A percentile compares a stretch with the other conserved stretches of the same genome.
Evolutionary conservation across 2,888 invertebrate genomes (phyloP).

Genomic region (Thalpophila matura): DNA sequence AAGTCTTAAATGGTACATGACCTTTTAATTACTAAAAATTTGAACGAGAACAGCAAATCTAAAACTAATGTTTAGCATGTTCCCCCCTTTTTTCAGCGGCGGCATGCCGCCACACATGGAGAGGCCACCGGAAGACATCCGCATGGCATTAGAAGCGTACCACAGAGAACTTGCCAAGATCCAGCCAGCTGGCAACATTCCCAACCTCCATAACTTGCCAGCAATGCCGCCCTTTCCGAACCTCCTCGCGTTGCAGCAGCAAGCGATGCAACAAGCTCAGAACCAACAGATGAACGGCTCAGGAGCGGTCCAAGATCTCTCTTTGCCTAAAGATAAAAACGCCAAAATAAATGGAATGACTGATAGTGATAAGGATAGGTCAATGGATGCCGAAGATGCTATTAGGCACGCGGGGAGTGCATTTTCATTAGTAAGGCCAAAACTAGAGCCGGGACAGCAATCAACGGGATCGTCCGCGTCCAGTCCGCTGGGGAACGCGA

Average conservation of each 20-base stretch:
- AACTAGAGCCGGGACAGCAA: constrained; percentile 94
- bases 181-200: constrained; percentile 92
- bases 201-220: constrained; percentile 88
- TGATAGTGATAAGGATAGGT: constrained; percentile 93
- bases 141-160: constrained; percentile 97
- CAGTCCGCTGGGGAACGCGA: constrained; percentile 96
- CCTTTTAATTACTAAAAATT: constrained; percentile 50
- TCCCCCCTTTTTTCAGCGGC: constrained; percentile 96
- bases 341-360: constrained; percentile 92
- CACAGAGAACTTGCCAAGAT: constrained; percentile 98
- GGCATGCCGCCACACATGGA: constrained; percentile 92
- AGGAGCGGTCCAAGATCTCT: constrained; percentile 94
- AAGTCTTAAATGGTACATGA: background rate
- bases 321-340: constrained; percentile 94
- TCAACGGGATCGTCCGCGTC: constrained; percentile 95
- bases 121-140: constrained; percentile 95
- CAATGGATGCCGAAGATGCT: constrained; percentile 92
- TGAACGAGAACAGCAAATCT: constrained; percentile 88
- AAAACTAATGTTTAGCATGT: constrained; percentile 93
- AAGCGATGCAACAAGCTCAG: constrained; percentile 86
- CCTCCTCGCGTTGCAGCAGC: constrained; percentile 95
- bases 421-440: constrained; percentile 96
- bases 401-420: constrained; percentile 95
- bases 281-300: constrained; percentile 92
- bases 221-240: constrained; percentile 91